phyloP scores from a whole-genome alignment of 2,113 vertebrate species.

The Hippopotamus amphibius region DNA sequence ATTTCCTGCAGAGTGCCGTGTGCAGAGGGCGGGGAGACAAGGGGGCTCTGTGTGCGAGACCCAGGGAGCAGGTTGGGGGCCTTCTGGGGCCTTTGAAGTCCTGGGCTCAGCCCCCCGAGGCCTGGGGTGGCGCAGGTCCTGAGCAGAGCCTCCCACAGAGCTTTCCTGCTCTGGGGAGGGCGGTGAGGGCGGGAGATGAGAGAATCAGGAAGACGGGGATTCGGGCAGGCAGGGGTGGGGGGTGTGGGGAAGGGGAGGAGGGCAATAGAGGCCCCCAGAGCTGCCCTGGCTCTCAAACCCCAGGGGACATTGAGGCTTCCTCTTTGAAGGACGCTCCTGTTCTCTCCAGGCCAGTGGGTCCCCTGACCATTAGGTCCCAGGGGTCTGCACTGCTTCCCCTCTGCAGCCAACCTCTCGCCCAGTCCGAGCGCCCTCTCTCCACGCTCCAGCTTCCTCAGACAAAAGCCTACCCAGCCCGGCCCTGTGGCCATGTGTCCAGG shows the following conservation, averaged over 20 bases:
- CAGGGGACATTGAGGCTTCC: not conserved
- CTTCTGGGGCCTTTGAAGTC: not conserved
- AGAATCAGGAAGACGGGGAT: fast-evolving
- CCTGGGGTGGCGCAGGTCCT: not conserved
- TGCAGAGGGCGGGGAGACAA: not conserved
- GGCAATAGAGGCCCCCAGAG: not conserved
- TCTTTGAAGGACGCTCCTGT: fast-evolving
- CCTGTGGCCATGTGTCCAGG: not conserved
- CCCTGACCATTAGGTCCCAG: not conserved
- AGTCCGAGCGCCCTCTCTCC: not conserved
- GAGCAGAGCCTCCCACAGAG: not conserved
- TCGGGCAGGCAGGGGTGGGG: fast-evolving
- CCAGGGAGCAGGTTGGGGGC: not conserved
- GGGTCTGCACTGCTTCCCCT: not conserved
- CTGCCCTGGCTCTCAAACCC: not conserved
- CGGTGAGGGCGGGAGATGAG: fast-evolving
- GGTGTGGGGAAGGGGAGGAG: fast-evolving
- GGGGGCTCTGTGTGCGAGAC: not conserved
- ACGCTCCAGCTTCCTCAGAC: not conserved
- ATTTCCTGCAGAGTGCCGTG: not conserved
- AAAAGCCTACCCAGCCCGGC: not conserved
- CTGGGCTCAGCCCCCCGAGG: not conserved
- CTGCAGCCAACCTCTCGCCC: not conserved
- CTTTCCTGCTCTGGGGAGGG: not conserved
- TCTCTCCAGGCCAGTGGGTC: not conserved